These are phyloP conservation scores for Amphiura filiformis DNA, from an alignment of 35 echinoderm and acorn worm genomes.

Conservation along the genomic window DNA sequence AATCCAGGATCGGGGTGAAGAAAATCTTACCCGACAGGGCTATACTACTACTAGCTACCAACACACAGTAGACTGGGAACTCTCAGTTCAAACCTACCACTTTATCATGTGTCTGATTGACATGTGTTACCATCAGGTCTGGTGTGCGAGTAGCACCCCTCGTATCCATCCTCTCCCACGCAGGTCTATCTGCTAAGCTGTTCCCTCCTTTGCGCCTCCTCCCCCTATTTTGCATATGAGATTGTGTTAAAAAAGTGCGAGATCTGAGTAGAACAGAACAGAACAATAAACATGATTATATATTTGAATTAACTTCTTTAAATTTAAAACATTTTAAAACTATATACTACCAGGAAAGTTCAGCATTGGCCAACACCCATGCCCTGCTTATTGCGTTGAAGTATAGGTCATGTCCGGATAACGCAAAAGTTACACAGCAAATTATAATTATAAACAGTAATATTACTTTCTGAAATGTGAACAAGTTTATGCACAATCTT, in stretches of 20 bases:
- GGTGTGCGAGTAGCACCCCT: constrained; percentile 61
- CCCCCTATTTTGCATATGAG: constrained; percentile 25
- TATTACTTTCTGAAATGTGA: too few species aligned
- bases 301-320: background rate
- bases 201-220: background rate
- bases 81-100: too few species aligned
- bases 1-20: too few species aligned
- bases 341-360: background rate
- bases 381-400: too few species aligned
- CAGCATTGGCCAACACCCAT: background rate
- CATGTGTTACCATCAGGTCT: constrained; percentile 82
- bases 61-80: too few species aligned
- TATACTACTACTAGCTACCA: too few species aligned
- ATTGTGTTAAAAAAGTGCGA: constrained; percentile 45
- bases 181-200: constrained; percentile 34
- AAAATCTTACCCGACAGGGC: too few species aligned
- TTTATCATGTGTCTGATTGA: constrained; percentile 94
- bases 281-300: background rate
- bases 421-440: too few species aligned
- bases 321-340: background rate
- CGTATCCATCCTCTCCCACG: constrained; percentile 57
- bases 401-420: too few species aligned
- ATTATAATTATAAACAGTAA: too few species aligned
- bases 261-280: background rate
- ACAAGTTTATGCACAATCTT: too few species aligned